Evolutionary conservation across 1,140 invertebrate species (phyloP).

Genomic region (Sminthurides bifidus): DNA sequence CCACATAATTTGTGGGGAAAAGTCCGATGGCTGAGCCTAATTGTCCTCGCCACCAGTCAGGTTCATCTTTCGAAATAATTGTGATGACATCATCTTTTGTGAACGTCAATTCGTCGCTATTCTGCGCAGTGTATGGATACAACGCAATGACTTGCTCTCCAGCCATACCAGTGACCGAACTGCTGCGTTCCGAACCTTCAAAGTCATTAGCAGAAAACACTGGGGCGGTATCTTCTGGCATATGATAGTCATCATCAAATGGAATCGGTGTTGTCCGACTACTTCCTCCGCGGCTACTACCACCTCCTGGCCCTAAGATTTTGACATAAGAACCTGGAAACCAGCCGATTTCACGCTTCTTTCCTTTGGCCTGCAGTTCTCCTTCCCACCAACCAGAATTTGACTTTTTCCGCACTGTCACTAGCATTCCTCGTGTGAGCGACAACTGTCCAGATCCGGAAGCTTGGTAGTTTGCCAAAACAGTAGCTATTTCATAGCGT

Average conservation of each 20-base stretch:
- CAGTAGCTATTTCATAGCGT: conserved; percentile 77
- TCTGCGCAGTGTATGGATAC: conserved; percentile 83
- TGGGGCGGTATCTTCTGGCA: conserved; percentile 1
- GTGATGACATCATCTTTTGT: conserved; percentile 78
- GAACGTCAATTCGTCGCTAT: conserved; percentile 87
- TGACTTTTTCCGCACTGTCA: conserved; percentile 91
- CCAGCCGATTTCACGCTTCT: conserved; percentile 90
- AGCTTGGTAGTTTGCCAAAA: conserved; percentile 75
- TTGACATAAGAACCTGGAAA: conserved; percentile 96
- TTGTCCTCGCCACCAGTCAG: conserved; percentile 93
- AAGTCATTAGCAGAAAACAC: not conserved
- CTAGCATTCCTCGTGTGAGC: conserved; percentile 80
- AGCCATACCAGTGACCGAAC: conserved; percentile 23
- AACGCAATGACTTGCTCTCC: conserved; percentile 80
- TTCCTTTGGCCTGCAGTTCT: conserved; percentile 90
- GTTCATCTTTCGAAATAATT: conserved; percentile 79
- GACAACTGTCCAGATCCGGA: conserved; percentile 68
- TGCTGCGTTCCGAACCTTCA: not conserved
- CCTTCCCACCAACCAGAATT: conserved; percentile 99
- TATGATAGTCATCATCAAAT: conserved; percentile 25
- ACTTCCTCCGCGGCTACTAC: conserved; percentile 34
- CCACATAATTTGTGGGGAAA: conserved; percentile 86
- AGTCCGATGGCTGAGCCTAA: conserved; percentile 71
- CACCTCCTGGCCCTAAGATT: conserved; percentile 42
- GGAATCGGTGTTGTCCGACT: conserved; percentile 32